Evolutionary conservation across 2,113 vertebrate genomes (phyloP), one percentile per base, ranked within the genome.

Genomic region (Coreoperca whiteheadi): DNA sequence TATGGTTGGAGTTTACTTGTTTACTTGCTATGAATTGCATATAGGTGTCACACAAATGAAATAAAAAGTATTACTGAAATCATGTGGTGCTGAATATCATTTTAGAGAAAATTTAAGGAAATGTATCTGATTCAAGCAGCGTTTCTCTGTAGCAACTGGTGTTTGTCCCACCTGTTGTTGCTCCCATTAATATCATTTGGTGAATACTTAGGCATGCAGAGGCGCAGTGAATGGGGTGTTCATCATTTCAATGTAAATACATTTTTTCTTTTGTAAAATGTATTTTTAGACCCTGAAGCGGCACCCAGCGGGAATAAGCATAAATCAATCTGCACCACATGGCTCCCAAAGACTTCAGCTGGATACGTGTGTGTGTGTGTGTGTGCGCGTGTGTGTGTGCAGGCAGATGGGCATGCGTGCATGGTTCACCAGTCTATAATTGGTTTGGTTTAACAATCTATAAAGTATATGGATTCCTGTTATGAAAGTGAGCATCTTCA

Each of bases 281-380:
- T 21, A 59, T 61, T 75, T 60, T 41, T 53, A 32, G 43, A 75
- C 14, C 30, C 34, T 39, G 14, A 39, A 50, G 39, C 6, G 25
- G 12, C 10, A 23, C 50, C 50, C 61, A 51, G 70, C 30, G 41
- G 63, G 18, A 74, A 74, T 23, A 18, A 51, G n/a, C 61, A n/a
- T 61, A 39, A 21, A 39, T 74, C 4, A 57, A 18, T 59, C 53
- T 66, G 41, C 41, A 28, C 39, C 64, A 75, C 46, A 74, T 74
- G 43, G 60, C 32, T 64, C 23, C 32, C n/a, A 76, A 37, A 65
- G 30, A 37, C 37, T n/a, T 75, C 53, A 59, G 54, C 43, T 39
- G 23, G 8, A 23, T 37, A 9, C 34, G 0, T 54, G n/a, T n/a
- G 57, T 20, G 9, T n/a, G 25, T 48, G 48, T 23, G 9, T 39